These are phyloP conservation scores for Ladona fulva DNA, from an alignment of 1,140 invertebrate species.

Conservation along the genomic window DNA sequence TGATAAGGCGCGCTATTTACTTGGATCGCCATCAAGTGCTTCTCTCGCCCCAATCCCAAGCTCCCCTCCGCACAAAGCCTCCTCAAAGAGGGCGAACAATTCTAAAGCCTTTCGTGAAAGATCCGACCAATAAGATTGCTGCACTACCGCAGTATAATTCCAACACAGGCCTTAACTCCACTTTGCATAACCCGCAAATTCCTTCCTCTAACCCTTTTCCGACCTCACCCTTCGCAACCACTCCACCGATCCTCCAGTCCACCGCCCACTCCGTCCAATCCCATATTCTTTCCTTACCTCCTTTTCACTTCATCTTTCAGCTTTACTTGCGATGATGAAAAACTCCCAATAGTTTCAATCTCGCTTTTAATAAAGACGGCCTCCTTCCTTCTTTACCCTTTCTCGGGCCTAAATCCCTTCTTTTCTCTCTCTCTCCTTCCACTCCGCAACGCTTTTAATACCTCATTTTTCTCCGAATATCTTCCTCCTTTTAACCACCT, in stretches of 20 bases:
- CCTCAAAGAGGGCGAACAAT: background rate
- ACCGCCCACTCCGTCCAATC: conserved; percentile 5
- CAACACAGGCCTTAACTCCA: background rate
- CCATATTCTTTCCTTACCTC: background rate
- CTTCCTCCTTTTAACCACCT: too few relatives aligned
- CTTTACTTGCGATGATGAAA: background rate
- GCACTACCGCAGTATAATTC: background rate
- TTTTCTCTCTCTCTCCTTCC: too few relatives aligned
- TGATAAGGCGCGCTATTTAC: too few relatives aligned
- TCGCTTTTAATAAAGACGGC: too few relatives aligned
- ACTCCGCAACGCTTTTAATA: too few relatives aligned
- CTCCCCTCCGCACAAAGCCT: background rate
- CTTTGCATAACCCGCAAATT: conserved; percentile 5
- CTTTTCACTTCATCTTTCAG: background rate
- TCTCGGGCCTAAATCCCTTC: too few relatives aligned
- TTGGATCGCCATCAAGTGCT: too few relatives aligned
- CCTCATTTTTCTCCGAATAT: too few relatives aligned
- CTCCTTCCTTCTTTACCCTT: too few relatives aligned
- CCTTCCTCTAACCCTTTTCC: background rate
- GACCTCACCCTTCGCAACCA: conserved; percentile 13
- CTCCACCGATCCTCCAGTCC: too few relatives aligned
- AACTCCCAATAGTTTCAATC: background rate
- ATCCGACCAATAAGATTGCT: conserved; percentile 4
- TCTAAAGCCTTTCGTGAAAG: background rate
- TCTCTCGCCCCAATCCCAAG: too few relatives aligned